Percentiles rank a stretch among this genome's conserved stretches.
These are phyloP conservation scores for Kryphioiulus occultus DNA, from an alignment of 2,888 invertebrate genomes.

Conservation along the genomic window DNA sequence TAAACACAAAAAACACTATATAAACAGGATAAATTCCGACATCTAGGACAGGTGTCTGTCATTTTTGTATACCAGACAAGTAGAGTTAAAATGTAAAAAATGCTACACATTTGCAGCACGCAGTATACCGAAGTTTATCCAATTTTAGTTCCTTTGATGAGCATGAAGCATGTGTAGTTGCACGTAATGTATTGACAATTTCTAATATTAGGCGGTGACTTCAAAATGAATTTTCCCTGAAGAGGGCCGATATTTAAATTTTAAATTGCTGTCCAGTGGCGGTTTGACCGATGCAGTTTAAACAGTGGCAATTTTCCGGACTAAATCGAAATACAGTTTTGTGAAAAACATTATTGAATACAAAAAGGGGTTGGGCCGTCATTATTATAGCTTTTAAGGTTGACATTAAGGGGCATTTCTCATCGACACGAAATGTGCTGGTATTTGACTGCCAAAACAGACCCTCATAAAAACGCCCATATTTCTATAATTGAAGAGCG, in stretches of 20 bases:
- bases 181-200: too few relatives aligned
- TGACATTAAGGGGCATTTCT: neutral
- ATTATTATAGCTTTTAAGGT: slow-evolving; percentile 25
- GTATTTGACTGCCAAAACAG: neutral
- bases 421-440: neutral
- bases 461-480: neutral
- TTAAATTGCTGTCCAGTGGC: neutral
- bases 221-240: neutral
- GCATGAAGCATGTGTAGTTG: too few relatives aligned
- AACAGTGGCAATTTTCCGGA: neutral
- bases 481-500: neutral
- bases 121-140: too few relatives aligned
- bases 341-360: neutral
- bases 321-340: neutral
- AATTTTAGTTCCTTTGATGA: too few relatives aligned
- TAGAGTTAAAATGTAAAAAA: too few relatives aligned
- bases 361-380: neutral
- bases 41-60: too few relatives aligned
- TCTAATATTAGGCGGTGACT: neutral
- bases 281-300: neutral
- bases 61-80: too few relatives aligned
- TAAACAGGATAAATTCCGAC: too few relatives aligned
- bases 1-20: too few relatives aligned
- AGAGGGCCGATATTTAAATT: neutral
- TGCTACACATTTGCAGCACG: too few relatives aligned